Evolutionary conservation across 2,888 invertebrate species (phyloP).

Genomic region (Cosmia trapezina): DNA sequence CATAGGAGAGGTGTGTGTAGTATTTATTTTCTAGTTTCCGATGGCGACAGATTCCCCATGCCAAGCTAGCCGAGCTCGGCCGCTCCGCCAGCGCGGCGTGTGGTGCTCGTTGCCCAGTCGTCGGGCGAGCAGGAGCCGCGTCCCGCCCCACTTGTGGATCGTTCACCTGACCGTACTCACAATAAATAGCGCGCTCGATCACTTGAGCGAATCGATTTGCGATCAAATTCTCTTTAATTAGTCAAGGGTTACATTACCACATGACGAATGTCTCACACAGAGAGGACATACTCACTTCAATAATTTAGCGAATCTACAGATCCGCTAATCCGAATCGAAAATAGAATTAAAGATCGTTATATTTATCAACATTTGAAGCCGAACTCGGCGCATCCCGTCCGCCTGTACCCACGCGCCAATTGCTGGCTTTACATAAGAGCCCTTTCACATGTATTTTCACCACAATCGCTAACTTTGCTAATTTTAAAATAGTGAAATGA

Average conservation of each 20-base stretch:
- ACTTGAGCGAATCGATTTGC: slow-evolving; percentile 52
- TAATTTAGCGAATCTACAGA: not conserved
- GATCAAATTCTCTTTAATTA: slow-evolving; percentile 27
- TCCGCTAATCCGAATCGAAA: not conserved
- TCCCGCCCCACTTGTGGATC: slow-evolving; percentile 69
- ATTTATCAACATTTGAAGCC: not conserved
- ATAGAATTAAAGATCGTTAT: not conserved
- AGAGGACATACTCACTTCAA: not conserved
- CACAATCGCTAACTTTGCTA: not conserved
- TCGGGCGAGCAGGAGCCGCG: slow-evolving; percentile 1
- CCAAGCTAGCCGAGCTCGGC: not conserved
- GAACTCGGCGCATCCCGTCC: not conserved
- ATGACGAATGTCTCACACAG: not conserved
- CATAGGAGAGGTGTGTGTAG: not conserved
- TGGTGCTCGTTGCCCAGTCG: slow-evolving; percentile 35
- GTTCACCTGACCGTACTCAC: slow-evolving; percentile 66
- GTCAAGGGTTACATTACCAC: slow-evolving; percentile 4
- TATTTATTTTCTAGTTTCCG: not conserved
- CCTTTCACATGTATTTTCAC: not conserved
- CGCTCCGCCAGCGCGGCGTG: slow-evolving; percentile 9
- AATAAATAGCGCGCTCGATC: slow-evolving; percentile 66
- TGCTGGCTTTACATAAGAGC: not conserved
- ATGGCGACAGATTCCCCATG: slow-evolving; percentile 11
- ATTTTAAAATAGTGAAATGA: too few species aligned
- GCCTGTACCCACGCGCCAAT: not conserved